Conservation (phyloP, 2,888 invertebrate genomes). For the Heliconius erato region DNA sequence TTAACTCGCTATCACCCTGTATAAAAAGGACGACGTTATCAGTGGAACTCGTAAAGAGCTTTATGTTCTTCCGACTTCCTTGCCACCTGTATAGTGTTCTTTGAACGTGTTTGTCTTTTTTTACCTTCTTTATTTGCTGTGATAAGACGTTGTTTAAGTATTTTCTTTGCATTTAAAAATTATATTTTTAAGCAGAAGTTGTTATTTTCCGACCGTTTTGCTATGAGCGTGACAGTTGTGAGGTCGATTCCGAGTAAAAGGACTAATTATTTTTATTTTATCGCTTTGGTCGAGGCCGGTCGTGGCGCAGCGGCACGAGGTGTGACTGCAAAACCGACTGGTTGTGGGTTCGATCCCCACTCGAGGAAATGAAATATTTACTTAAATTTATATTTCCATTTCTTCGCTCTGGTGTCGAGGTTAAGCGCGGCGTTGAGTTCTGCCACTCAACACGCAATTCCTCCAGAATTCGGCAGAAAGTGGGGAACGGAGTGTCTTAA, state of each 20-base stretch:
- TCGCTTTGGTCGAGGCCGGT: too few relatives aligned
- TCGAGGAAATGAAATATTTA: too few relatives aligned
- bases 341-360: too few relatives aligned
- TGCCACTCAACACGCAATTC: too few relatives aligned
- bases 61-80: conserved; percentile 66
- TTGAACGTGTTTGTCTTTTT: conserved; percentile 54
- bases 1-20: conserved; percentile 39
- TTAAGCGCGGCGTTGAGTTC: too few relatives aligned
- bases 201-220: not conserved
- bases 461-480: too few relatives aligned
- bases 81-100: conserved; percentile 57
- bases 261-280: not conserved
- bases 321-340: too few relatives aligned
- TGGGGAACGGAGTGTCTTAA: too few relatives aligned
- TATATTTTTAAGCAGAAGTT: not conserved
- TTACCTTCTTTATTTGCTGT: conserved; percentile 46
- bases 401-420: too few relatives aligned
- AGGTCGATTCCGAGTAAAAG: not conserved
- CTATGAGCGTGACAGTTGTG: too few relatives aligned
- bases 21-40: conserved; percentile 58
- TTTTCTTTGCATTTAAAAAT: conserved; percentile 2
- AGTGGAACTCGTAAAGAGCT: conserved; percentile 59
- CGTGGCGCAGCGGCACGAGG: too few relatives aligned
- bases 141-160: conserved; percentile 45
- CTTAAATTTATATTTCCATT: too few relatives aligned